phyloP scores from a whole-genome alignment of 1,140 invertebrate genomes.

The Platyscapa corneri region DNA sequence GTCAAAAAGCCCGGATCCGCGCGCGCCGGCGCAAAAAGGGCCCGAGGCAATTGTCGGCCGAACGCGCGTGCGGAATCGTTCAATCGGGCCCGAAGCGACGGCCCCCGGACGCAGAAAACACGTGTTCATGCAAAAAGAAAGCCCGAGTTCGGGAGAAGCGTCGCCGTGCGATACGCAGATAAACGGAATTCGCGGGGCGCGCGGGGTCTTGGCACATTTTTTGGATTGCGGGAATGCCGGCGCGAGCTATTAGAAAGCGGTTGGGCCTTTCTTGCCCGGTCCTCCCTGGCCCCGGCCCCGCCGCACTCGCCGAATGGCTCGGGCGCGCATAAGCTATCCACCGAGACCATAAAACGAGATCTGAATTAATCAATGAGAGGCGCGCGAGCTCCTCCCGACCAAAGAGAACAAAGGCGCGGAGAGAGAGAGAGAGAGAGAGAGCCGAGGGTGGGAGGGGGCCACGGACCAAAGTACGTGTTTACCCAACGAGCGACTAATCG shows the following conservation, averaged over 20 bases:
- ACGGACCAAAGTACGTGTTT: slow-evolving; percentile 29
- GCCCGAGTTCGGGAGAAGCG: neutral
- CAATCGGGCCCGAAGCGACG: too few relatives aligned
- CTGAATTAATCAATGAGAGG: slow-evolving; percentile 51
- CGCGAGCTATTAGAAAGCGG: slow-evolving; percentile 48
- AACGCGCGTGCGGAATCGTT: too few relatives aligned
- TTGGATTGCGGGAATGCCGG: slow-evolving; percentile 43
- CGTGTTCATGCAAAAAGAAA: slow-evolving; percentile 35
- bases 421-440: too few relatives aligned
- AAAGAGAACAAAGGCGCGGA: slow-evolving; percentile 26
- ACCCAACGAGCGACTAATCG: slow-evolving; percentile 42
- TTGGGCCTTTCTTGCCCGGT: neutral
- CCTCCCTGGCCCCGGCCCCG: neutral
- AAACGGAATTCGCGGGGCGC: slow-evolving; percentile 25
- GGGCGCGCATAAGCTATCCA: slow-evolving; percentile 1
- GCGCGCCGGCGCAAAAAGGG: slow-evolving; percentile 17
- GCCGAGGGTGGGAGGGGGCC: neutral
- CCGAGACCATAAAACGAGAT: slow-evolving; percentile 40
- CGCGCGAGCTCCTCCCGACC: neutral
- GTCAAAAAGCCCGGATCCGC: too few relatives aligned
- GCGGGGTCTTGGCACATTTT: slow-evolving; percentile 34
- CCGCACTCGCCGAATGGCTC: neutral
- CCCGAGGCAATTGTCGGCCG: slow-evolving; percentile 17
- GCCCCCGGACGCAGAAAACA: neutral
- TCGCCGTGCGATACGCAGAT: slow-evolving; percentile 32